Conservation (phyloP, 1,140 invertebrate genomes). For the Drosophila insularis region DNA sequence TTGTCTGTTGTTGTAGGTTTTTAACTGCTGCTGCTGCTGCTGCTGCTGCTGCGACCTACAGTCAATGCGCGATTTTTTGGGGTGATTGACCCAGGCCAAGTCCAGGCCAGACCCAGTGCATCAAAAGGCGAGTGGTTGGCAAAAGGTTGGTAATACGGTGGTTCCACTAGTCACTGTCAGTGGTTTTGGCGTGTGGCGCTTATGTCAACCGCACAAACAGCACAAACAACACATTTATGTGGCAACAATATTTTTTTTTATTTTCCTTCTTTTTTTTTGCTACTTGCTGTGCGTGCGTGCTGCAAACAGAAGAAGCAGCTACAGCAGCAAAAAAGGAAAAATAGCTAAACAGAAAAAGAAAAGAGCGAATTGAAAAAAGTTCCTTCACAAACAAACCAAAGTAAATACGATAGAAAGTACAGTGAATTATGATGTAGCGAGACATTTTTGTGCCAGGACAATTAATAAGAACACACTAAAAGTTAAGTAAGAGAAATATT, state of each 20-base stretch:
- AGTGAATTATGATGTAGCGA: neutral
- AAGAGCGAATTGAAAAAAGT: slow-evolving; percentile 3
- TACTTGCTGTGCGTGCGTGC: slow-evolving; percentile 1
- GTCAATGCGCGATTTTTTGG: slow-evolving; percentile 5
- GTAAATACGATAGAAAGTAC: neutral
- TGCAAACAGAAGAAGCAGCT: slow-evolving; percentile 1
- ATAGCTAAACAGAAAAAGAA: neutral
- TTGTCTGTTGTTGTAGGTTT: slow-evolving; percentile 45
- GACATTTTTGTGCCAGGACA: too few species aligned
- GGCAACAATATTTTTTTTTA: slow-evolving; percentile 2
- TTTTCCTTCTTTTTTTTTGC: neutral
- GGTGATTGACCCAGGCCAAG: slow-evolving; percentile 65
- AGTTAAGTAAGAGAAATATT: too few species aligned
- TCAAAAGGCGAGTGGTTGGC: neutral
- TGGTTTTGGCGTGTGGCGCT: slow-evolving; percentile 11
- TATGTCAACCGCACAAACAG: slow-evolving; percentile 2
- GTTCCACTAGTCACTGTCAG: slow-evolving; percentile 18
- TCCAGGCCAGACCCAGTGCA: slow-evolving; percentile 2
- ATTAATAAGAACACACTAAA: too few species aligned
- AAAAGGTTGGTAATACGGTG: neutral
- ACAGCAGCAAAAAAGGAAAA: neutral
- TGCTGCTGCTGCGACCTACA: neutral
- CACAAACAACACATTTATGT: slow-evolving; percentile 4
- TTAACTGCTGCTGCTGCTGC: neutral
- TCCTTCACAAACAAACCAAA: slow-evolving; percentile 3